A percentile compares a stretch with the other conserved stretches of the same genome.
Conservation (phyloP, 2,113 vertebrate genomes). For the Megaceryle torquata region DNA sequence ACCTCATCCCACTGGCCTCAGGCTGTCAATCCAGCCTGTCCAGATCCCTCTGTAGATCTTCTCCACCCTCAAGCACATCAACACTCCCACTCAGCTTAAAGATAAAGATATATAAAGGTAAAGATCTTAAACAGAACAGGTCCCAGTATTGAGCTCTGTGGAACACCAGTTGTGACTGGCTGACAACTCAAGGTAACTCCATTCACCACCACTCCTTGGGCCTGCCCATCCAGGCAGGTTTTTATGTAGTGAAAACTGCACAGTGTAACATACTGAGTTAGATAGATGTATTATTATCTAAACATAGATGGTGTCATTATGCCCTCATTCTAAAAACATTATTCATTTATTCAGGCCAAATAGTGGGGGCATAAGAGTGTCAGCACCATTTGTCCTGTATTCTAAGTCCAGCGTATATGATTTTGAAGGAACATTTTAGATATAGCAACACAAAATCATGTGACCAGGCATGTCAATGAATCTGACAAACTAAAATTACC, state of each 20-base stretch:
- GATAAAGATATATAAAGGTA: background rate
- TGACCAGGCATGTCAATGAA: background rate
- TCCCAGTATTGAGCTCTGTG: fast-evolving
- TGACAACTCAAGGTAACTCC: background rate
- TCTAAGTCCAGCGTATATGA: background rate
- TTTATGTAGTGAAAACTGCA: background rate
- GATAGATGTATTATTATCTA: background rate
- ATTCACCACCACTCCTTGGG: too few species aligned
- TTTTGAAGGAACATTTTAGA: background rate
- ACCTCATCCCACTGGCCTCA: background rate
- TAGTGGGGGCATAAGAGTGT: background rate
- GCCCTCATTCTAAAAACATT: background rate
- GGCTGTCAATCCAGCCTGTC: background rate
- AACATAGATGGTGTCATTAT: background rate
- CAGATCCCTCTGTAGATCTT: background rate
- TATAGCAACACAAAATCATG: fast-evolving
- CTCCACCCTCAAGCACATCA: background rate
- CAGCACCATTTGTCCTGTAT: background rate
- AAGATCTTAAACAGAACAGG: background rate
- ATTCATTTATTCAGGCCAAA: background rate
- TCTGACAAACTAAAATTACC: background rate
- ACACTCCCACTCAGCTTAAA: too few species aligned
- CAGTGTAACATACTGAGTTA: background rate
- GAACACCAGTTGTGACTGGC: fast-evolving
- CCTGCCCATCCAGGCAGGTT: fast-evolving